Conservation (phyloP, 1,140 invertebrate species). For the honey bee (Apis mellifera) region Amel_HAv3.1 CM009931.2:3806001-3806500, state of each 20-base stretch:
- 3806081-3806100: too few relatives aligned
- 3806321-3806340: conserved; percentile 38
- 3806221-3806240: background rate
- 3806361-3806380: conserved; percentile 26
- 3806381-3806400: conserved; percentile 17
- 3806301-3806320: conserved; percentile 40
- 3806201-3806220: conserved; percentile 5
- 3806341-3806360: conserved; percentile 30
- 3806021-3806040: too few relatives aligned
- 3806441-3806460: background rate
- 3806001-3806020: too few relatives aligned
- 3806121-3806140: too few relatives aligned
- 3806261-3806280: conserved; percentile 8
- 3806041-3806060: too few relatives aligned
- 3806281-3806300: conserved; percentile 41
- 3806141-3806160: background rate
- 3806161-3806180: background rate
- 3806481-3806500: too few relatives aligned
- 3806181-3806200: background rate
- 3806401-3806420: conserved; percentile 17
- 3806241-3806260: conserved; percentile 11
- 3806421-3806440: conserved; percentile 27
- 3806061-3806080: too few relatives aligned
- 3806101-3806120: too few relatives aligned
- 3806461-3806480: background rate